Base-by-base conservation (phyloP, 1,140 invertebrate species). In the Microplitis mediator region DNA sequence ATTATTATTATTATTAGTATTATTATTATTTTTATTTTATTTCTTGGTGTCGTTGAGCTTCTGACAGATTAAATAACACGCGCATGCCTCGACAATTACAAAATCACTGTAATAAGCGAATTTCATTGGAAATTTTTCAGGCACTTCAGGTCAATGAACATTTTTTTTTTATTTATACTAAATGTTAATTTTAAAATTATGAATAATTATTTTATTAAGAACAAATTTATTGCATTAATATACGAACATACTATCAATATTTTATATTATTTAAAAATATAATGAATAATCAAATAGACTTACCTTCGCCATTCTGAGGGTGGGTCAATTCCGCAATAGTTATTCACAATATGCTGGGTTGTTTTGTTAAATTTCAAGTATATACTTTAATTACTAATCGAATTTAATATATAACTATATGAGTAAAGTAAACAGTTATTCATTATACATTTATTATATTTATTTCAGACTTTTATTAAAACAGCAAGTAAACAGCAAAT, bases 301-400 rank as follows among this genome's bases (percentile, higher is more conserved):
- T 56, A 72, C 70, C 65, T 72, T 72, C 70, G 70, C 70, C 70
- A 72, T 72, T 72, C 31, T 56, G 36, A 60, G 52, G 23, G 70
- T 58, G 32, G 52, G 63, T 72, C 69, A 63, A 52, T 71, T 61
- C 45, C 34, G 5, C 23, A 39, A 13, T 35, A 45, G 45, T 60
- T 61, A 32, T 45, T 58, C 14, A 69, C 14, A 56, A 34, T 36
- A 13, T 31, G 35, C 39, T 54, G n/a, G 16, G 5, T 54, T 54
- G 52, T 14, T 54, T 8, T 4, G 3, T 14, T n/a, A n/a, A 23
- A 23, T 23, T 13, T 54, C 52, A 3, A 45, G 11, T 35, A 9
- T 61, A 14, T 23, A 16, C 35, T 36, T 32, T 36, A 36, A 67
- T 54, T n/a, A 45, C 5, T 45, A 2, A 45, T 45, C 39, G 39